Conservation (phyloP, 2,888 invertebrate species). For the Cylindroiulus punctatus region DNA sequence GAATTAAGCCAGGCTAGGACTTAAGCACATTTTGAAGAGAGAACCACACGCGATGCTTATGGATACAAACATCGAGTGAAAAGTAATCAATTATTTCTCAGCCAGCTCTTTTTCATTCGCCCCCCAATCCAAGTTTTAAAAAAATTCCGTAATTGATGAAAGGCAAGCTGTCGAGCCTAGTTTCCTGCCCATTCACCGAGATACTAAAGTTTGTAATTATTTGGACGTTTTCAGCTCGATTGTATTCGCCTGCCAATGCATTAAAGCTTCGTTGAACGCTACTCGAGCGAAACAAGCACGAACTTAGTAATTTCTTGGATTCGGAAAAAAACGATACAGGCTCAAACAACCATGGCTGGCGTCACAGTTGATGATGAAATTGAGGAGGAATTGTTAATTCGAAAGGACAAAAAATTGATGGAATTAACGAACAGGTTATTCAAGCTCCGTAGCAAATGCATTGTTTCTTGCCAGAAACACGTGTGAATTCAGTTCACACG, state of each 20-base stretch:
- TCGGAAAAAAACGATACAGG: background rate
- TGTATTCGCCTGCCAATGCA: slow-evolving; percentile 29
- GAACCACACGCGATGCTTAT: background rate
- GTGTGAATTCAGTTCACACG: no score
- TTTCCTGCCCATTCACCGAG: slow-evolving; percentile 39
- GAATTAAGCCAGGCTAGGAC: background rate
- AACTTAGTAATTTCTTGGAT: background rate
- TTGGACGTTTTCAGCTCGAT: slow-evolving; percentile 45
- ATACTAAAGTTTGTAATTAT: slow-evolving; percentile 37
- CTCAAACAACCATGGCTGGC: background rate
- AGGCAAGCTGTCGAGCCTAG: slow-evolving; percentile 35
- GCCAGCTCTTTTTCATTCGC: background rate
- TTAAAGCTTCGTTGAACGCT: slow-evolving; percentile 20
- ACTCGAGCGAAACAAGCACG: slow-evolving; percentile 11
- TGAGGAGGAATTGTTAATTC: background rate
- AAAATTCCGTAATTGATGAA: slow-evolving; percentile 44
- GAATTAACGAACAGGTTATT: background rate
- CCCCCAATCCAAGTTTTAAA: background rate
- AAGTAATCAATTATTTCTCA: slow-evolving; percentile 45
- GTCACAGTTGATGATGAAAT: background rate
- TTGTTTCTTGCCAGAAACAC: no score
- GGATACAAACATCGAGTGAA: slow-evolving; percentile 32
- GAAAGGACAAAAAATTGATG: background rate
- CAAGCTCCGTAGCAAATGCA: no score
- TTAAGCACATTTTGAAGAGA: background rate